Conservation (phyloP, 2,888 invertebrate genomes). For the Subacronicta megacephala region DNA sequence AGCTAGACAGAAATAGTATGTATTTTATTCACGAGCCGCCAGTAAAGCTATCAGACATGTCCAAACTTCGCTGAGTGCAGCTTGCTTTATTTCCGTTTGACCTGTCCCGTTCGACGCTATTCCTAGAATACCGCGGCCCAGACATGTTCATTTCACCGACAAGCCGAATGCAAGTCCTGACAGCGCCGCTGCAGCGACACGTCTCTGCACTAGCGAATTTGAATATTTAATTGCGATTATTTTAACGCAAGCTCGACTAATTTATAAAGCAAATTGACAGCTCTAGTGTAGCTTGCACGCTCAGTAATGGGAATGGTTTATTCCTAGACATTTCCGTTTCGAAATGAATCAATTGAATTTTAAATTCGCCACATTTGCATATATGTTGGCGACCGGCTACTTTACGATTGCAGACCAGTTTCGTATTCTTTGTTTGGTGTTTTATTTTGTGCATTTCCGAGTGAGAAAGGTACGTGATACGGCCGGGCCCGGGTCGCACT, state of each 20-base stretch:
- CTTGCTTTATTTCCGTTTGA: slow-evolving; percentile 88
- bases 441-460: slow-evolving; percentile 82
- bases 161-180: slow-evolving; percentile 83
- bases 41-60: slow-evolving; percentile 84
- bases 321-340: slow-evolving; percentile 64
- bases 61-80: slow-evolving; percentile 86
- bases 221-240: slow-evolving; percentile 86
- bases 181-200: slow-evolving; percentile 80
- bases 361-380: slow-evolving; percentile 74
- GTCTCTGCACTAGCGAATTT: slow-evolving; percentile 84
- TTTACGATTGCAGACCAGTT: slow-evolving; percentile 76
- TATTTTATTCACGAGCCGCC: slow-evolving; percentile 85
- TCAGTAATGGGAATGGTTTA: slow-evolving; percentile 72
- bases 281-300: slow-evolving; percentile 63
- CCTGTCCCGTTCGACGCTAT: slow-evolving; percentile 84
- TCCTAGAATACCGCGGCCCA: slow-evolving; percentile 80
- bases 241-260: slow-evolving; percentile 76
- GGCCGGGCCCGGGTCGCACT: slow-evolving; percentile 60
- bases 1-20: slow-evolving; percentile 72
- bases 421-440: slow-evolving; percentile 79
- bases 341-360: slow-evolving; percentile 75
- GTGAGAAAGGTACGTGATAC: slow-evolving; percentile 76
- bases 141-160: slow-evolving; percentile 85
- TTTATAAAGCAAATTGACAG: slow-evolving; percentile 81
- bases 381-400: slow-evolving; percentile 70